Conservation (phyloP, 2,113 vertebrate genomes). For the Trematocara zebra region DNA sequence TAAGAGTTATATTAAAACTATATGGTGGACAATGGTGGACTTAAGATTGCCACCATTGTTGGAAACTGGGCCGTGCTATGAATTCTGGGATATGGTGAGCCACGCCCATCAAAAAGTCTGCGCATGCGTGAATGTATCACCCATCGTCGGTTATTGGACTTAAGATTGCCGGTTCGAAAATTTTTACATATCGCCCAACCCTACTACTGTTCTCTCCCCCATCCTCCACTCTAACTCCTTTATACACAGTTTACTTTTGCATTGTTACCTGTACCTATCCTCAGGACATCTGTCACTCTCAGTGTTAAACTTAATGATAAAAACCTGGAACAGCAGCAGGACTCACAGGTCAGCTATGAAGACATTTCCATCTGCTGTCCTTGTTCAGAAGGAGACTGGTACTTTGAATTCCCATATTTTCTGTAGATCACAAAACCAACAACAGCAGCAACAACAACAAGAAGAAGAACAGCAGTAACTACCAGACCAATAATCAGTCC, state of each 20-base stretch:
- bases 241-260: neutral
- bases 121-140: fast-evolving
- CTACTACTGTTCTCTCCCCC: too few relatives aligned
- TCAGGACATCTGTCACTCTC: neutral
- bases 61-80: fast-evolving
- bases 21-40: too few relatives aligned
- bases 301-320: neutral
- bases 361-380: fast-evolving
- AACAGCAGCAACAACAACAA: fast-evolving
- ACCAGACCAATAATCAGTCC: too few relatives aligned
- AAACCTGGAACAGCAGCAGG: neutral
- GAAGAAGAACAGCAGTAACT: too few relatives aligned
- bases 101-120: fast-evolving
- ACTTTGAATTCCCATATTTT: fast-evolving
- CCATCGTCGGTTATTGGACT: fast-evolving
- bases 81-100: fast-evolving
- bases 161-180: fast-evolving
- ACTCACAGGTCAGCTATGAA: fast-evolving
- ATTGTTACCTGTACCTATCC: neutral
- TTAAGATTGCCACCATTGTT: fast-evolving
- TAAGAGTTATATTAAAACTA: fast-evolving
- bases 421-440: neutral
- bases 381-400: fast-evolving
- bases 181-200: too few relatives aligned
- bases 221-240: neutral